Conservation (phyloP, 2,797 vertebrate genomes). For the Vespertilio murinus region DNA sequence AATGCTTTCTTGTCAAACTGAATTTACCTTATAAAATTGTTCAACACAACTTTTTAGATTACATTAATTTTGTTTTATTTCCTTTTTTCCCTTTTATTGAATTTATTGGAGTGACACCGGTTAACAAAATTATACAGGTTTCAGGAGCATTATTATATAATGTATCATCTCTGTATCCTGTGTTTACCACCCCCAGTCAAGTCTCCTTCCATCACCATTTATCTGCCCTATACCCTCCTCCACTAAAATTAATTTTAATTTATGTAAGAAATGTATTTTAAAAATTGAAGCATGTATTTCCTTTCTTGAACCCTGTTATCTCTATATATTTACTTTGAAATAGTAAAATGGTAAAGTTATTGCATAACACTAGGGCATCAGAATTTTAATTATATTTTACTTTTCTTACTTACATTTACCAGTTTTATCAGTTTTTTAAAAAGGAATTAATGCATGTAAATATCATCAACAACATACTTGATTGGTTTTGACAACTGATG, state of each 20-base stretch:
- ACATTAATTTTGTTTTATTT: conserved; percentile 14
- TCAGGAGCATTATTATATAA: background rate
- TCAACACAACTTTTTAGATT: background rate
- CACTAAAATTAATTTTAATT: background rate
- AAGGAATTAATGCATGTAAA: background rate
- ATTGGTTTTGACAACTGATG: background rate
- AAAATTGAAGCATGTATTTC: background rate
- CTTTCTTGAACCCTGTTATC: background rate
- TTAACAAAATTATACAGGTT: background rate
- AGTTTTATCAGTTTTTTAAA: background rate
- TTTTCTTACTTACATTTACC: background rate
- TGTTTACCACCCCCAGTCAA: background rate
- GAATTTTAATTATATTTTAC: background rate
- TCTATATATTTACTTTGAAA: background rate
- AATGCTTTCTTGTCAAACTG: background rate
- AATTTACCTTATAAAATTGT: background rate
- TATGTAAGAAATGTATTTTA: background rate
- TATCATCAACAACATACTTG: background rate
- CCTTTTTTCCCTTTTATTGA: background rate
- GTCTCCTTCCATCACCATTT: background rate
- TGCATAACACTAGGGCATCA: background rate
- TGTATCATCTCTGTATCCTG: background rate
- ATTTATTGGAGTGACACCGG: background rate
- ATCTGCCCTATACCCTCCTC: background rate
- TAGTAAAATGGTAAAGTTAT: background rate